These are phyloP conservation scores for Drosophila navojoa DNA, from an alignment of 1,140 invertebrate species.

Conservation along the genomic window DNA sequence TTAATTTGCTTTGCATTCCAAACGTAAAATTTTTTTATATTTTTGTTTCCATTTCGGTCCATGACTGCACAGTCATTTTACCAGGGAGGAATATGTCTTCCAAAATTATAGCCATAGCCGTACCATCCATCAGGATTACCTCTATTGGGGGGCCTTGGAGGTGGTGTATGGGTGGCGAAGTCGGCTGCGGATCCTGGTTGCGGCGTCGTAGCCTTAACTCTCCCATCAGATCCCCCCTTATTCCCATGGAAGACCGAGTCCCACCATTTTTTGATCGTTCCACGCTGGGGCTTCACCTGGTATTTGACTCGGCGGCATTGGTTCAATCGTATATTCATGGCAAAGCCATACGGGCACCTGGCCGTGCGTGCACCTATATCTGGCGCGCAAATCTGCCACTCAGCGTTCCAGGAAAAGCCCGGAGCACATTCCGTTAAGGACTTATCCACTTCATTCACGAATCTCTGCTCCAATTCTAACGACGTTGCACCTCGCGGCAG, in stretches of 20 bases:
- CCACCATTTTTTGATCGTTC: conserved; percentile 14
- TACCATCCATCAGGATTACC: conserved; percentile 4
- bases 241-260: neutral
- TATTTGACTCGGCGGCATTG: conserved; percentile 10
- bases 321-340: neutral
- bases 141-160: neutral
- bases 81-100: conserved; percentile 1
- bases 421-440: neutral
- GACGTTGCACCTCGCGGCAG: neutral
- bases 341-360: neutral
- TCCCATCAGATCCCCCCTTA: rapidly evolving
- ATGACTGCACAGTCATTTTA: neutral
- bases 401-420: neutral
- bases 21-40: no score
- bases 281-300: neutral
- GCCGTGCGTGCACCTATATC: neutral
- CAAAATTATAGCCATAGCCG: conserved; percentile 30
- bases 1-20: no score
- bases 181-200: no score
- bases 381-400: neutral
- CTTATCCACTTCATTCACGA: neutral
- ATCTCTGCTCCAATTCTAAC: neutral
- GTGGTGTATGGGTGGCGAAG: neutral
- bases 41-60: neutral
- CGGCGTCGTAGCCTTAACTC: no score